Percentiles rank a stretch among this genome's conserved stretches.
These are phyloP conservation scores for Drosophila buzzatii DNA, from an alignment of 2,888 invertebrate species.

Conservation along the genomic window DNA sequence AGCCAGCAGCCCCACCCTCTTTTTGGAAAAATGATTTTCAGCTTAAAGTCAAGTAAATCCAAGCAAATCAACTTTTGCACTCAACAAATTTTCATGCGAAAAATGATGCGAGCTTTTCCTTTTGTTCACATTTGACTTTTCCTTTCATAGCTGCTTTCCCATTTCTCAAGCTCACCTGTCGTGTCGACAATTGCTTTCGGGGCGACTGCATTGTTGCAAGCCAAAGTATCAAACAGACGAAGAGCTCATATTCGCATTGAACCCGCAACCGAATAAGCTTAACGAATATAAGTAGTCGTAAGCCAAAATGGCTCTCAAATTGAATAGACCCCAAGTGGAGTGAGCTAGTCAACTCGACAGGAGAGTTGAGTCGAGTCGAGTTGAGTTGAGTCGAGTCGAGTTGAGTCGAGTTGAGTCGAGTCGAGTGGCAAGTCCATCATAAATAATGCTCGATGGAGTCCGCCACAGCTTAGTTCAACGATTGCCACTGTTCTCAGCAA, in stretches of 20 bases:
- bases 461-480: background rate
- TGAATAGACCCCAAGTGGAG: conserved; percentile 6
- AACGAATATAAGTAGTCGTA: conserved; percentile 19
- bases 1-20: background rate
- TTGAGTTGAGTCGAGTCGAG: background rate
- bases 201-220: conserved; percentile 42
- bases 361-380: background rate
- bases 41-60: conserved; percentile 76
- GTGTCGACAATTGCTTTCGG: conserved; percentile 31
- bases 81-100: conserved; percentile 51
- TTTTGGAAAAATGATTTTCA: conserved; percentile 54
- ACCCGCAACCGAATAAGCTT: conserved; percentile 7
- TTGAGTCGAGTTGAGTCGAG: background rate
- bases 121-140: conserved; percentile 54
- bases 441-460: conserved; percentile 8
- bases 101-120: conserved; percentile 48
- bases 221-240: background rate
- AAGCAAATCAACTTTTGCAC: conserved; percentile 52
- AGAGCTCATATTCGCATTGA: conserved; percentile 39
- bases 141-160: conserved; percentile 15
- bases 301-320: conserved; percentile 23
- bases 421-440: background rate
- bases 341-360: conserved; percentile 1
- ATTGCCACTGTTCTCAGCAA: background rate
- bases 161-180: conserved; percentile 10